Evolutionary conservation across 2,888 invertebrate species (phyloP).

Genomic region (Petrophora chlorosata): DNA sequence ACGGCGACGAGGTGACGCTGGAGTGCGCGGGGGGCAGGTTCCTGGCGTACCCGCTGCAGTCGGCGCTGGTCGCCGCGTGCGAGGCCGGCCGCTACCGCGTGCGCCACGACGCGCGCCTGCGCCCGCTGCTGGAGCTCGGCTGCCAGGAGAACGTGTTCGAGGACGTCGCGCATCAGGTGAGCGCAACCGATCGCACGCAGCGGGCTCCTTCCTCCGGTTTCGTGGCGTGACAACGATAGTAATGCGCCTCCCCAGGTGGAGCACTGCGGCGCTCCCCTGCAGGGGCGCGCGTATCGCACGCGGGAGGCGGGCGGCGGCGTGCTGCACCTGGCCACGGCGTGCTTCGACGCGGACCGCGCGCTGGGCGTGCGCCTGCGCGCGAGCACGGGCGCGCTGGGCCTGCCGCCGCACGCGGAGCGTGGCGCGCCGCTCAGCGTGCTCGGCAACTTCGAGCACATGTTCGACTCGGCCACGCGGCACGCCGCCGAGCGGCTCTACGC

Average conservation of each 20-base stretch:
- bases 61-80: constrained; percentile 51
- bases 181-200: background rate
- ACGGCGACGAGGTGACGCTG: constrained; percentile 60
- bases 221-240: no score
- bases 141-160: constrained; percentile 74
- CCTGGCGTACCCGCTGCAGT: constrained; percentile 59
- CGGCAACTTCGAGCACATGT: constrained; percentile 78
- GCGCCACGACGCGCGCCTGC: constrained; percentile 49
- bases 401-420: constrained; percentile 54
- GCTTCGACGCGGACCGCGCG: constrained; percentile 69
- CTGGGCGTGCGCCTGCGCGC: constrained; percentile 52
- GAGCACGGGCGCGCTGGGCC: constrained; percentile 50
- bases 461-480: constrained; percentile 64
- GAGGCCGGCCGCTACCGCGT: constrained; percentile 61
- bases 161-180: constrained; percentile 69
- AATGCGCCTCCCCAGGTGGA: constrained; percentile 53
- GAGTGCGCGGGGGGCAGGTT: constrained; percentile 66
- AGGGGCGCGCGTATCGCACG: constrained; percentile 70
- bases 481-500: constrained; percentile 69
- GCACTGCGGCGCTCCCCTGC: constrained; percentile 59
- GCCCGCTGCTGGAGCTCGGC: constrained; percentile 71
- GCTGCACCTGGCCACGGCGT: constrained; percentile 65
- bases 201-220: no score
- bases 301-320: constrained; percentile 30
- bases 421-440: constrained; percentile 64